These are phyloP conservation scores for Pelagia noctiluca DNA, from an alignment of 30 jellyfish, hydroid and myxozoan species.

Conservation along the genomic window DNA sequence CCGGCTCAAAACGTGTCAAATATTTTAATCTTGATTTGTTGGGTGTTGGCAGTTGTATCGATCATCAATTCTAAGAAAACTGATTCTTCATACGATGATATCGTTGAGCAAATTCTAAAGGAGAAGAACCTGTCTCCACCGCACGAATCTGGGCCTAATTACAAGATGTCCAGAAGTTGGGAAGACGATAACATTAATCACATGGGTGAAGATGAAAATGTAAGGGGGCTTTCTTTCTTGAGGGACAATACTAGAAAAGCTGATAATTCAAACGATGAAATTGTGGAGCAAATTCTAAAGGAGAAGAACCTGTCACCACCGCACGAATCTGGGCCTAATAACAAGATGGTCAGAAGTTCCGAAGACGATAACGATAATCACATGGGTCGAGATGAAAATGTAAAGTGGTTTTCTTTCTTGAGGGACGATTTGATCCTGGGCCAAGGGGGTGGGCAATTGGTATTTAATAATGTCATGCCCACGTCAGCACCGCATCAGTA, in stretches of 20 bases:
- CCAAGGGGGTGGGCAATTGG: too few species aligned
- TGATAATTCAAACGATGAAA: conserved; percentile 15
- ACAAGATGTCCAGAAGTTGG: not conserved
- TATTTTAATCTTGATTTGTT: too few species aligned
- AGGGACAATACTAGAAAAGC: not conserved
- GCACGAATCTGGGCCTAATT: not conserved
- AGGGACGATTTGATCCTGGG: too few species aligned
- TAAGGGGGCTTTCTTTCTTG: too few species aligned
- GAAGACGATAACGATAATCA: not conserved
- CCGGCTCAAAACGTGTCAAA: too few species aligned
- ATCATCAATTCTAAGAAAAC: not conserved
- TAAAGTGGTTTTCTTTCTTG: too few species aligned
- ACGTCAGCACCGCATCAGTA: too few species aligned
- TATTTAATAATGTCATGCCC: too few species aligned
- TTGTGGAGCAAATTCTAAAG: conserved; percentile 29
- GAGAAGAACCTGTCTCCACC: conserved; percentile 52
- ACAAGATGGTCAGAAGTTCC: not conserved
- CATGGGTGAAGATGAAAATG: too few species aligned
- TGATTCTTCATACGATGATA: conserved; percentile 12
- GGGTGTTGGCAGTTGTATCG: not conserved
- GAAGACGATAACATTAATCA: not conserved
- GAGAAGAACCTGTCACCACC: conserved; percentile 51
- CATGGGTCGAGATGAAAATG: too few species aligned
- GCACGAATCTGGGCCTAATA: not conserved
- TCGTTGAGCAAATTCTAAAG: conserved; percentile 28